phyloP scores from a whole-genome alignment of 2,797 vertebrate genomes.

The Scyliorhinus canicula region DNA sequence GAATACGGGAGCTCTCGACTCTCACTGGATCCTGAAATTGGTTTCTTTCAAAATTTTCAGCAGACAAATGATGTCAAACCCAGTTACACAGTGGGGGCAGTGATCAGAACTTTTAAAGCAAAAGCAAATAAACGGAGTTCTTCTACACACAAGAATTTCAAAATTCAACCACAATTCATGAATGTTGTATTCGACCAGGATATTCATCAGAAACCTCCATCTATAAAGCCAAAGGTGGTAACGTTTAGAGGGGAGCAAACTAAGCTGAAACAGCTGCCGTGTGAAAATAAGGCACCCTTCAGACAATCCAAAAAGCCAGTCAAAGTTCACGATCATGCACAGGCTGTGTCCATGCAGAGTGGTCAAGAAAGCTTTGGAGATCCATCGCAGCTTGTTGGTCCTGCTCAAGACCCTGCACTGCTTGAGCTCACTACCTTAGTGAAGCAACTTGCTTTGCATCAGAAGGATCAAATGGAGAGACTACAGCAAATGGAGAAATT shows the following conservation, averaged over 20 bases:
- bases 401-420: not conserved
- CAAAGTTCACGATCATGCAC: not conserved
- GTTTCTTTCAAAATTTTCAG: conserved; percentile 46
- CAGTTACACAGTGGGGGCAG: conserved; percentile 46
- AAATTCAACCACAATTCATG: conserved; percentile 44
- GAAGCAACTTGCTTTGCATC: conserved; percentile 31
- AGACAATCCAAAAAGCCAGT: not conserved
- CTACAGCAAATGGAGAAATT: conserved; percentile 2
- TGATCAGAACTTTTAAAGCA: conserved; percentile 41
- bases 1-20: conserved; percentile 44
- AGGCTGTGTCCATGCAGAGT: not conserved
- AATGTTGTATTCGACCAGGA: conserved; percentile 43
- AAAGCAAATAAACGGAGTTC: conserved; percentile 39
- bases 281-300: not conserved
- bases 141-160: conserved; percentile 42
- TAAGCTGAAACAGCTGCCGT: conserved; percentile 22
- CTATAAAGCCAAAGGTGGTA: conserved; percentile 38
- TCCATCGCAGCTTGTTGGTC: not conserved
- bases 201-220: conserved; percentile 41
- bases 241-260: conserved; percentile 44
- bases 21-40: conserved; percentile 42
- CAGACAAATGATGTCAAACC: conserved; percentile 39
- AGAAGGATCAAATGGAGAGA: conserved; percentile 31
- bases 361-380: not conserved
- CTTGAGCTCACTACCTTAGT: not conserved